Base-by-base conservation (phyloP, 2,888 invertebrate species). In the Cephus nigrinus region DNA sequence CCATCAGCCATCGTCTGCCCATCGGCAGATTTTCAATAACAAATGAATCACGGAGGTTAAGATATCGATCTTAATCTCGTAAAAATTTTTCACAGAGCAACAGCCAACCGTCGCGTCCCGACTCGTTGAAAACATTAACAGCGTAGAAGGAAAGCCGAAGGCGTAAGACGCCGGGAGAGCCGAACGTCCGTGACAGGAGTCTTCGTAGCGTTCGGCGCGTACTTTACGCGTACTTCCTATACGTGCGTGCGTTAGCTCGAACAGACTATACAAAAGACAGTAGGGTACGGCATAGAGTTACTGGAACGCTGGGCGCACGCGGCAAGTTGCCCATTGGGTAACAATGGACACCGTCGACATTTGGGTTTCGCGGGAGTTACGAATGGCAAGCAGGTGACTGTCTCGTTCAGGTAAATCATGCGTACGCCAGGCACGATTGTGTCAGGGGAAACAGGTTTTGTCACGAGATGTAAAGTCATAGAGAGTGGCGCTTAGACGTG, bases 351-450 rank as follows among this genome's bases (percentile, higher is more conserved):
- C 55, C 9, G 55, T 55, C 23, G 23, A 23, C 23, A 55, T 9
- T 15, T 55, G 23, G 23, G 23, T 55, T 55, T 23, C 55, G 55
- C 55, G 55, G 23, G 40, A 36, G 23, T 2, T 55, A 9, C 55
- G 55, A 55, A 55, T 23, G 55, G 55, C 23, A 55, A 32, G 71
- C 85, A 84, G 86, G 82, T 85, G 86, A 82, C 80, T 84, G 31
- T 83, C 86, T 84, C 85, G 81, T 80, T 84, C 83, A 82, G 84
- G 83, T 84, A 83, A 86, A 86, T 86, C 85, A 84, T 82, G 83
- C 81, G 84, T 77, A 77, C 81, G 80, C 78, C 40, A 36, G 33
- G 72, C 69, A 34, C 69, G 74, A 74, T 68, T 68, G 68, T 69
- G 31, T 69, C n/a, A 31, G 31, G 68, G 73, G n/a, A 73, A 77